Percentiles rank a stretch among this genome's conserved stretches.
Evolutionary conservation across 2,113 vertebrate species (phyloP).

Genomic region (Pavo muticus): DNA sequence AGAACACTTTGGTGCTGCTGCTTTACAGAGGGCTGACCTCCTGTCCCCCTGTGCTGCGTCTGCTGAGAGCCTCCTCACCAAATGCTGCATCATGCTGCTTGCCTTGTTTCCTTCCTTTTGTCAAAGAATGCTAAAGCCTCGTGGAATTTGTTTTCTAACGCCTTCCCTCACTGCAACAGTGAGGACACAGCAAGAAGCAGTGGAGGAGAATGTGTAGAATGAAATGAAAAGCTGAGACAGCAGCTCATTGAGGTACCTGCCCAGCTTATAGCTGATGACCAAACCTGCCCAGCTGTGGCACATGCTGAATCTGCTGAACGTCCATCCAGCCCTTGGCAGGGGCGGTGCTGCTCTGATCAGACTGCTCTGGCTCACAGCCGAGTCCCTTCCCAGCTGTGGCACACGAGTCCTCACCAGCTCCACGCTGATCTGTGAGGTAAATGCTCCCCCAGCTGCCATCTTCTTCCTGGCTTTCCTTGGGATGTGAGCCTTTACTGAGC

Average conservation of each 20-base stretch:
- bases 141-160: neutral
- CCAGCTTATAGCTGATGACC: neutral
- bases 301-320: neutral
- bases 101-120: slow-evolving; percentile 8
- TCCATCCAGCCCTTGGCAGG: neutral
- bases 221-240: neutral
- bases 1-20: neutral
- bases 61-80: neutral
- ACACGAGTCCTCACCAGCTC: neutral
- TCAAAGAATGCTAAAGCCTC: neutral
- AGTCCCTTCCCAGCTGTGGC: neutral
- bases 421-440: neutral
- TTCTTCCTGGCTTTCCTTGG: neutral
- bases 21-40: slow-evolving; percentile 10
- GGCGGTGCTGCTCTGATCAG: neutral
- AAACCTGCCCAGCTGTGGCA: neutral
- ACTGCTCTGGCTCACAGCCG: neutral
- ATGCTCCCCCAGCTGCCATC: neutral
- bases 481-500: neutral
- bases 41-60: neutral
- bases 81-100: neutral
- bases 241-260: neutral
- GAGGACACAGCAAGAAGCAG: neutral
- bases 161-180: neutral
- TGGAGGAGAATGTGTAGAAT: neutral